Evolutionary conservation across 2,888 invertebrate genomes (phyloP).

Genomic region (Lepidonotus clava): DNA sequence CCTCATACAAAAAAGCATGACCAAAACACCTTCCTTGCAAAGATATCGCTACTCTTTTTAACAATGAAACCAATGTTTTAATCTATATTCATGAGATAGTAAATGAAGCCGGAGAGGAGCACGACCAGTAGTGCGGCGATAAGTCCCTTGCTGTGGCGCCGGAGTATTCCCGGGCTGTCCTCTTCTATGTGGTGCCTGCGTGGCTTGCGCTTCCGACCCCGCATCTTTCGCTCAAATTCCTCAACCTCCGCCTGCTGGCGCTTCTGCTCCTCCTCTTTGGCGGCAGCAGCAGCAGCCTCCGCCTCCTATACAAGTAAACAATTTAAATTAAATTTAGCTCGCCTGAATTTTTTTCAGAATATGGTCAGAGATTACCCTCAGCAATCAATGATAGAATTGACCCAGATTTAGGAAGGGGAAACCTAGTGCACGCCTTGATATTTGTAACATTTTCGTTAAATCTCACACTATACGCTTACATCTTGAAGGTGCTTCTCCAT

Average conservation of each 20-base stretch:
- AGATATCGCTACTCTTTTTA: too few species aligned
- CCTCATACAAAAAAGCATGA: too few species aligned
- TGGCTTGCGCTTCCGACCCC: constrained; percentile 72
- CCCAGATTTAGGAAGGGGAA: too few species aligned
- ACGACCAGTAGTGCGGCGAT: constrained; percentile 60
- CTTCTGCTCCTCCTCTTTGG: constrained; percentile 72
- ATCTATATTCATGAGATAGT: constrained; percentile 56
- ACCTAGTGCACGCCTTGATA: too few species aligned
- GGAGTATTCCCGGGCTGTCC: constrained; percentile 56
- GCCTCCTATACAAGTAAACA: constrained; percentile 65
- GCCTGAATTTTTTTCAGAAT: background rate
- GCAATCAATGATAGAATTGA: too few species aligned
- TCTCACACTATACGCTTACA: too few species aligned
- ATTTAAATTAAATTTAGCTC: background rate
- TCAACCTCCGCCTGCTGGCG: constrained; percentile 76
- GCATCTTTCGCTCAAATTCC: constrained; percentile 77
- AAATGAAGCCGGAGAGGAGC: constrained; percentile 59
- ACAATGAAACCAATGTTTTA: too few species aligned
- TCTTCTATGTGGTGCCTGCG: constrained; percentile 66
- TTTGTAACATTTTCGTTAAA: too few species aligned
- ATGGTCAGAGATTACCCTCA: background rate
- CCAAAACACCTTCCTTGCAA: too few species aligned
- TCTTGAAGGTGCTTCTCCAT: too few species aligned
- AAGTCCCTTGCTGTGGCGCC: constrained; percentile 57
- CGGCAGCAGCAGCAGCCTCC: constrained; percentile 71